Base-by-base conservation (phyloP, 92 coral and sea anemone genomes). In the Porites cylindrica region DNA sequence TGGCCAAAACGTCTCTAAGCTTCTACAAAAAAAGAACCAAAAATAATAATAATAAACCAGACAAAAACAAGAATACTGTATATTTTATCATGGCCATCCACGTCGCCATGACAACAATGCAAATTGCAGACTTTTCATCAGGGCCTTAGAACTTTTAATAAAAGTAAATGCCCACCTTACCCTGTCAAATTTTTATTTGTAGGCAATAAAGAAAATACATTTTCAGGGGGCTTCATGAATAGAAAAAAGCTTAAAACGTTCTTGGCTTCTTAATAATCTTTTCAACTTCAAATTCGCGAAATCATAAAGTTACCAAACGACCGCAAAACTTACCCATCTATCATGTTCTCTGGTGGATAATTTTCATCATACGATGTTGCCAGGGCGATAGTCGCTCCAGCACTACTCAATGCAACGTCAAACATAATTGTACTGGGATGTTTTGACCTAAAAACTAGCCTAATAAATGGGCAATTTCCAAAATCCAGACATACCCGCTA, bases 301-400 rank as follows among this genome's bases (percentile, higher is more conserved):
- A 32, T 32, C 43, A 4, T 32, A 4, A 38, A 4, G 47, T 51
- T 73, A 11, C 63, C 10, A 16, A 18, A 12, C 26, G 12, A 29
- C 2, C 17, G 0, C 3, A 3, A 8, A 60, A 66, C 91, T 82
- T 86, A 97, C 99, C 99, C 99, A 69, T 97, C 99, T 17, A 95
- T 95, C 43, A 97, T 93, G 83, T 95, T 97, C 85, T 97, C 99
- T 77, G 99, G 99, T 1, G 99, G 99, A 81, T 82, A 86, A 72
- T 88, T 91, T 81, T 95, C 98, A 72, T 97, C 96, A 65, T 88
- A 90, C 5, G 99, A 92, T 59, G 97, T 90, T 13, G 95, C 94
- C 76, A 91, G 88, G 76, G 96, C 91, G 58, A 97, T 90, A 81
- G 86, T 93, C 43, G 98, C 96, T 43, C 99, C 99, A 80, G 97